Conservation (phyloP, 2,888 invertebrate species). For the Rhyacophila evoluta region DNA sequence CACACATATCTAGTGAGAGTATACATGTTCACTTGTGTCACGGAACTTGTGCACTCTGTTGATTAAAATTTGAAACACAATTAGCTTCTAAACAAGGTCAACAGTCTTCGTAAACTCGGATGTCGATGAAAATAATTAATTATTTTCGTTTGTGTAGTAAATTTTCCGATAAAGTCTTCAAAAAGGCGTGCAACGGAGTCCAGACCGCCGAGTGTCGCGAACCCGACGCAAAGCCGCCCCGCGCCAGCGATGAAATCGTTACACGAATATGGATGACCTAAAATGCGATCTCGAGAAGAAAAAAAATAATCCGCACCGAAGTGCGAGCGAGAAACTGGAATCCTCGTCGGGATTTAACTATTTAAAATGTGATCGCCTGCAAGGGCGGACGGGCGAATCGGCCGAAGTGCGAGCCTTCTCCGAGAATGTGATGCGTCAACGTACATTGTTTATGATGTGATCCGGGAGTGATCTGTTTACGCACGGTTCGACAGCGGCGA, state of each 20-base stretch:
- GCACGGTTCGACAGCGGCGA: slow-evolving; percentile 28
- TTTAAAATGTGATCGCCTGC: slow-evolving; percentile 54
- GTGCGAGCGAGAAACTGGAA: slow-evolving; percentile 59
- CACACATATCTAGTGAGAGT: slow-evolving; percentile 36
- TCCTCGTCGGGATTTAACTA: slow-evolving; percentile 63
- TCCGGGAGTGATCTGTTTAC: slow-evolving; percentile 40
- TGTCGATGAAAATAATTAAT: slow-evolving; percentile 67
- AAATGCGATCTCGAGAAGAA: slow-evolving; percentile 71
- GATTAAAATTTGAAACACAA: slow-evolving; percentile 71
- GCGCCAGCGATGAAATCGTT: slow-evolving; percentile 63
- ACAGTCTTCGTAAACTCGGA: slow-evolving; percentile 69
- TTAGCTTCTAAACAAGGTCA: slow-evolving; percentile 73
- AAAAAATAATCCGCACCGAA: slow-evolving; percentile 68
- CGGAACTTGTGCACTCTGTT: slow-evolving; percentile 65
- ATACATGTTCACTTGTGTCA: slow-evolving; percentile 57
- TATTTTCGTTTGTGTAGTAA: slow-evolving; percentile 64
- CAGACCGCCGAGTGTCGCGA: slow-evolving; percentile 30
- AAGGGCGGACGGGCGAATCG: slow-evolving; percentile 34
- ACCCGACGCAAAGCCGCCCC: slow-evolving; percentile 36
- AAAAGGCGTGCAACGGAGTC: slow-evolving; percentile 61
- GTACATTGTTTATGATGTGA: slow-evolving; percentile 68
- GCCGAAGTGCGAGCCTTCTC: slow-evolving; percentile 61
- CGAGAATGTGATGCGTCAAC: slow-evolving; percentile 70
- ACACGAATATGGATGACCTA: slow-evolving; percentile 73
- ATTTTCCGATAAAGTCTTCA: slow-evolving; percentile 61